A percentile compares a stretch with the other conserved stretches of the same genome.
Conservation (phyloP, 2,888 invertebrate species). For the Alloscopus bannaensis region DNA sequence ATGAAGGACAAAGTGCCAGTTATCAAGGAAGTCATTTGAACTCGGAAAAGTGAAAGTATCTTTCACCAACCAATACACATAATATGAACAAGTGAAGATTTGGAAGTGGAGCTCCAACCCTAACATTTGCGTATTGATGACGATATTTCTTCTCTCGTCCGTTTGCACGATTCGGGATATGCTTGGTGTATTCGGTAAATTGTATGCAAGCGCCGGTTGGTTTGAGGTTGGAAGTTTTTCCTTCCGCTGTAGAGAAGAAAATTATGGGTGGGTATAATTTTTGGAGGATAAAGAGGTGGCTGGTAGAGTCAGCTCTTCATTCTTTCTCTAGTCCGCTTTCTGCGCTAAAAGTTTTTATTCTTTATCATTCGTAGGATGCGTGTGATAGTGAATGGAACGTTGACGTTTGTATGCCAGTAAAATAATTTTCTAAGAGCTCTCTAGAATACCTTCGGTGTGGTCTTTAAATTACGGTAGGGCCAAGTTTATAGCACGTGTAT, state of each 20-base stretch:
- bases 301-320: constrained; percentile 57
- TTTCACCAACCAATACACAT: constrained; percentile 50
- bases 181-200: background rate
- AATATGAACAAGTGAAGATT: background rate
- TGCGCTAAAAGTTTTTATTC: background rate
- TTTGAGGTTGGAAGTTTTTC: constrained; percentile 19
- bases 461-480: constrained; percentile 48
- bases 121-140: constrained; percentile 1
- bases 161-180: too few species aligned
- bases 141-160: constrained; percentile 1
- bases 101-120: background rate
- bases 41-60: constrained; percentile 50
- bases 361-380: background rate
- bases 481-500: constrained; percentile 44
- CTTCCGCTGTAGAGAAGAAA: constrained; percentile 28
- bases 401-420: constrained; percentile 36
- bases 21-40: constrained; percentile 55
- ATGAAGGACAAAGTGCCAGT: constrained; percentile 60
- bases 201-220: constrained; percentile 8
- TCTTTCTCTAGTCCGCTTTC: constrained; percentile 25
- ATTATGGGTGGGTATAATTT: constrained; percentile 59
- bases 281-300: constrained; percentile 62
- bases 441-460: constrained; percentile 41
- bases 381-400: background rate
- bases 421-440: constrained; percentile 53